phyloP scores from a whole-genome alignment of 2,113 vertebrate genomes.

The Lagopus leucura region DNA sequence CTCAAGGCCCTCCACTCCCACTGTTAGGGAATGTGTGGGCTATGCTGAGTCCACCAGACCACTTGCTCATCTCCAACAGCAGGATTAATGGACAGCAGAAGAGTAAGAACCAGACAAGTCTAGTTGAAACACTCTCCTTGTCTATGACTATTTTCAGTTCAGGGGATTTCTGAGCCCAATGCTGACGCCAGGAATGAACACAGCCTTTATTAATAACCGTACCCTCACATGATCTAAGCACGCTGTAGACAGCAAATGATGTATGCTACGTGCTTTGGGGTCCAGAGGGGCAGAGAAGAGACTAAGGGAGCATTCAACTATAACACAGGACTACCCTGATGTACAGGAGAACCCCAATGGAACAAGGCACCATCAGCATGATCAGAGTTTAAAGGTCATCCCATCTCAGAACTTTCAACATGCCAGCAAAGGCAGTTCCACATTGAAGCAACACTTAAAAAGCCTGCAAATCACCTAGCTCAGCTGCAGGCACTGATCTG shows the following conservation, averaged over 20 bases:
- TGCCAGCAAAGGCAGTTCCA: not conserved
- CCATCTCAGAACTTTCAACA: not conserved
- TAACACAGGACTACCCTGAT: not conserved
- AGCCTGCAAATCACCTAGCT: not conserved
- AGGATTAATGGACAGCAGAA: not conserved
- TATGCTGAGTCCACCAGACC: not conserved
- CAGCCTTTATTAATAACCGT: not conserved
- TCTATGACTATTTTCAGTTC: not conserved
- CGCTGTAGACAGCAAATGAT: not conserved
- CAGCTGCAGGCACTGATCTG: fast-evolving
- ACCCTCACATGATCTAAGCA: not conserved
- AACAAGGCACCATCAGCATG: fast-evolving
- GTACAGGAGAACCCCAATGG: not conserved
- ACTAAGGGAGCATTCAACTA: not conserved
- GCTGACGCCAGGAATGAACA: not conserved
- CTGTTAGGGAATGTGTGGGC: not conserved
- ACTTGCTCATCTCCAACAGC: not conserved
- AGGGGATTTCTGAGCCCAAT: not conserved
- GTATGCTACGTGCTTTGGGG: not conserved
- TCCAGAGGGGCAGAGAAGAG: not conserved
- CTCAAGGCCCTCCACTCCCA: not conserved
- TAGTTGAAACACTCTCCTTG: not conserved
- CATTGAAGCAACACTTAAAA: not conserved
- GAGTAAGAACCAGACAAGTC: not conserved
- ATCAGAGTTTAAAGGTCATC: not conserved